Base-by-base conservation (phyloP, 2,888 invertebrate species). In the Bellardia bayeri region DNA sequence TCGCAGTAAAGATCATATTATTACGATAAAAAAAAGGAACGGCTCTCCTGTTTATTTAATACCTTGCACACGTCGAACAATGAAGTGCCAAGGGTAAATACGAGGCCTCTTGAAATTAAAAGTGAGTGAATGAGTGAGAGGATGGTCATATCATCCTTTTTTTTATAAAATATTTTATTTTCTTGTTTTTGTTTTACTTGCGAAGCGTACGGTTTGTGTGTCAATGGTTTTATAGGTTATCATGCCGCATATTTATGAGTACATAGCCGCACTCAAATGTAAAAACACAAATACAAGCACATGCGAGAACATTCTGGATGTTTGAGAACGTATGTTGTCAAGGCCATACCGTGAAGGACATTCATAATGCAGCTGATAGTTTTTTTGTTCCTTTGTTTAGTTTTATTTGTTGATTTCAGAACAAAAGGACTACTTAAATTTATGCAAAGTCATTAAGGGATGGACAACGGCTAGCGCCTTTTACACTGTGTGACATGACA, bases 171-270 rank as follows among this genome's bases (percentile, higher is more conserved):
- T 68, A 64, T 14, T 71, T 45, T 23, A 23, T 23, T 45, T 45
- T 45, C 13, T 45, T 45, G 5, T 23, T 68, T 49, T 64, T 40
- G 14, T 33, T 75, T 63, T 68, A 69, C 75, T 83, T 82, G 51
- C 78, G 76, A 23, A 23, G 30, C 66, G 51, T 49, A 40, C 56
- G 56, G 68, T 80, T 83, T 80, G 69, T 83, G 69, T 86, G 82
- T 80, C 80, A 83, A 49, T 76, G 76, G 66, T 80, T 86, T 86
- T 86, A 72, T 86, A 86, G 86, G 86, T 86, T 86, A 86, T 76
- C 86, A 86, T 86, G 86, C 86, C 86, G 69, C 63, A 71, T 68
- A 51, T 61, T 71, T 71, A 64, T 33, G 14, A 16, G 33, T 49
- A 63, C 33, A 33, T 45, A 33, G 33, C 33, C 49, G 49, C 7